Base-by-base conservation (phyloP, 2,888 invertebrate genomes). In the Orthosia gracilis region DNA sequence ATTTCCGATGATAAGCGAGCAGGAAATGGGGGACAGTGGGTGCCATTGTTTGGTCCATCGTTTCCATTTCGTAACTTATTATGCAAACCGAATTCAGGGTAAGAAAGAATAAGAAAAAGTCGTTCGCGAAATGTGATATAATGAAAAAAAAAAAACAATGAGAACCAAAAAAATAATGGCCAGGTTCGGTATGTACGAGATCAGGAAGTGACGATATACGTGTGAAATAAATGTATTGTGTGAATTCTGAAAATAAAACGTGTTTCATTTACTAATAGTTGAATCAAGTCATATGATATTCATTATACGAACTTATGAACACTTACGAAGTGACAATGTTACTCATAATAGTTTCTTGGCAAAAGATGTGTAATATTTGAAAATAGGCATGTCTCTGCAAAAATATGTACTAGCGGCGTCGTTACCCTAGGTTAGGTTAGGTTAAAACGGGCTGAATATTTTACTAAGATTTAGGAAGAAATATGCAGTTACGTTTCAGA, bases 1-100 rank as follows among this genome's bases (percentile, higher is more conserved):
- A 81, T 84, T 84, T 92, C 86, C 87, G 89, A 91, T 89, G 92
- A 94, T 91, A 92, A 92, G 90, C 89, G 85, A 91, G 87, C 90
- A 92, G 94, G 94, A 94, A 94, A 91, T 89, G 88, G 88, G 91
- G 91, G 90, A 92, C 93, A 92, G 91, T 88, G 89, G 88, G 75
- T 65, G 83, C 91, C 89, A 94, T 94, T 94, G 95, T 94, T 92
- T 84, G 83, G 84, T 69, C 85, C 88, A 88, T 89, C 83, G 77
- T 88, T 86, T 84, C 70, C 79, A 90, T 94, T 92, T 92, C 93
- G 90, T 92, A 94, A 94, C 82, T 80, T 85, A 84, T 92, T 91
- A 91, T 90, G 91, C 90, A 91, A 92, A 90, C 79, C 64, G 59
- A 86, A 91, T 88, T 90, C 86, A 84, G 89, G 86, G 86, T 90